Conservation (phyloP, 2,113 vertebrate species). For the Stigmatopora argus region DNA sequence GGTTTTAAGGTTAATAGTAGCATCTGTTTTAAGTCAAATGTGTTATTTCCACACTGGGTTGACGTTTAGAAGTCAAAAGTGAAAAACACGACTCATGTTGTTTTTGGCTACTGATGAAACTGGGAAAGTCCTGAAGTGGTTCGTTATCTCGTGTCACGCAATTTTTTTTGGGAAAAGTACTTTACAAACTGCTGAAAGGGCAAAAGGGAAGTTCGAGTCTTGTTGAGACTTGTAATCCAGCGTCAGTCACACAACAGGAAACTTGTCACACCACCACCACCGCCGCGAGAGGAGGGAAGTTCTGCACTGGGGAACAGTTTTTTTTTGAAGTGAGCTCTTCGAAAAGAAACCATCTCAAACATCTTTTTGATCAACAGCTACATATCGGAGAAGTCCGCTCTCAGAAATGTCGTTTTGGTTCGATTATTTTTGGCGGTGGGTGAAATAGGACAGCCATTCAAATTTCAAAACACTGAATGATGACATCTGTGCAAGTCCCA, state of each 20-base stretch:
- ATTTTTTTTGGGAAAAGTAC: too few relatives aligned
- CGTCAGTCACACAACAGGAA: neutral
- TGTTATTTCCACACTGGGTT: neutral
- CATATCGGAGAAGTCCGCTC: conserved; percentile 6
- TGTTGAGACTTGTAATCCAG: neutral
- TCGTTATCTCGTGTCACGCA: neutral
- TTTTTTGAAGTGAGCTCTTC: neutral
- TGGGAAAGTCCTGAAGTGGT: conserved; percentile 11
- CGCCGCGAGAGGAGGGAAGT: conserved; percentile 6
- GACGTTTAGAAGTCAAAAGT: too few relatives aligned
- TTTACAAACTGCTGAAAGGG: neutral
- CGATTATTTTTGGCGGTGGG: neutral
- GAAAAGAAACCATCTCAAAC: neutral
- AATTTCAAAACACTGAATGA: neutral
- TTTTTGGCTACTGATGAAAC: neutral
- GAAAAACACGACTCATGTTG: too few relatives aligned
- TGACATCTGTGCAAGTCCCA: neutral
- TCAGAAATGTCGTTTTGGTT: neutral
- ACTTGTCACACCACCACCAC: neutral
- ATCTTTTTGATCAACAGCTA: neutral
- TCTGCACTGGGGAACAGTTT: conserved; percentile 21
- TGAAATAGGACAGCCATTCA: neutral
- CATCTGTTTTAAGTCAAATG: neutral
- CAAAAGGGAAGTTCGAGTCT: conserved; percentile 28
- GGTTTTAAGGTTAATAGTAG: neutral